phyloP scores from a whole-genome alignment of 2,113 vertebrate genomes.

The Campylomormyrus tamandua region DNA sequence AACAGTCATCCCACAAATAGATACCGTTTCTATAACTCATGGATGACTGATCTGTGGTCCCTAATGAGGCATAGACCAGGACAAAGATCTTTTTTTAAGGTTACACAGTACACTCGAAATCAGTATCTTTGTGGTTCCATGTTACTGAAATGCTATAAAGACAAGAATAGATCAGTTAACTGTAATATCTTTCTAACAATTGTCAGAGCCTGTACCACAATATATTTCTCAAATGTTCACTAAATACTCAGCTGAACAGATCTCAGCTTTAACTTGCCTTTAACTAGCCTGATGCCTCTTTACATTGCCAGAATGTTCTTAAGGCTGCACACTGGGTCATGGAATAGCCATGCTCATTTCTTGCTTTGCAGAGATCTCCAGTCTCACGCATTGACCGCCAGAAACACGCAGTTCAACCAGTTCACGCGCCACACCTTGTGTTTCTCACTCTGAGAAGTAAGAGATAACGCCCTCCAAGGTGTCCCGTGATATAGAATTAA shows the following conservation, averaged over 20 bases:
- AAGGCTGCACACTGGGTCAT: background rate
- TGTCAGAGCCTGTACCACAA: background rate
- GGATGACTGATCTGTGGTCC: background rate
- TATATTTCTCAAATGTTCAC: background rate
- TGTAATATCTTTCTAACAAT: background rate
- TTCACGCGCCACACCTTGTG: background rate
- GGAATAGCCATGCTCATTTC: background rate
- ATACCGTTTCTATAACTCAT: background rate
- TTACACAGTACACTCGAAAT: background rate
- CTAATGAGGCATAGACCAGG: background rate
- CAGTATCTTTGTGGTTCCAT: background rate
- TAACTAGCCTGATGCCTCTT: background rate
- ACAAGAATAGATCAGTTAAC: background rate
- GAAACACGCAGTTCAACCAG: background rate
- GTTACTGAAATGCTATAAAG: background rate
- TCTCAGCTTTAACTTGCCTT: background rate
- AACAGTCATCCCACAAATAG: constrained; percentile 5
- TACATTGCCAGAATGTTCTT: background rate
- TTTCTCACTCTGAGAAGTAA: background rate
- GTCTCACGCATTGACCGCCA: background rate
- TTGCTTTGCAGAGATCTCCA: background rate
- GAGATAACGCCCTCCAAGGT: background rate
- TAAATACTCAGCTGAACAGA: background rate
- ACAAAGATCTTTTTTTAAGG: constrained; percentile 1
- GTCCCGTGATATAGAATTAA: background rate